phyloP scores from a whole-genome alignment of 2,797 vertebrate species.

The Amazonetta brasiliensis region DNA sequence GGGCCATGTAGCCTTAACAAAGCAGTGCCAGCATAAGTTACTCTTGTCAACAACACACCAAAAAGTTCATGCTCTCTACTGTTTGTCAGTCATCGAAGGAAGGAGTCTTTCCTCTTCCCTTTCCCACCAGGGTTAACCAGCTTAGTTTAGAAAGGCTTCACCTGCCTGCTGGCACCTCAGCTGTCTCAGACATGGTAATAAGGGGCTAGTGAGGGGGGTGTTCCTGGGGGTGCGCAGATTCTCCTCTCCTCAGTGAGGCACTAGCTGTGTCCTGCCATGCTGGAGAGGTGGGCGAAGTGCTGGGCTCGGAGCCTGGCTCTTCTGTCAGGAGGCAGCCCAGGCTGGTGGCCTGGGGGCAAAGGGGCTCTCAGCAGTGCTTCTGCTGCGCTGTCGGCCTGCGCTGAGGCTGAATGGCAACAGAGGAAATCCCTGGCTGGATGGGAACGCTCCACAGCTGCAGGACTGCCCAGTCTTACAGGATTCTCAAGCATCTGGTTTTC shows the following conservation, averaged over 20 bases:
- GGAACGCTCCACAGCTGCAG: accelerated
- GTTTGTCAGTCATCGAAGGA: not conserved
- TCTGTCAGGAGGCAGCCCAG: no score
- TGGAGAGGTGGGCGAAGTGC: not conserved
- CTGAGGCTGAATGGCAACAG: not conserved
- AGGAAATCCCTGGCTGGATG: not conserved
- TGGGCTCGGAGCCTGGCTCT: not conserved
- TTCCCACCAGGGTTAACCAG: not conserved
- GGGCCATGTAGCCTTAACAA: accelerated
- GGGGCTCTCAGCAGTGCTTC: accelerated
- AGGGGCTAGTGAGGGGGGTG: not conserved
- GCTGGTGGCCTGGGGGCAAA: not conserved
- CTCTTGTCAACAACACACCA: not conserved
- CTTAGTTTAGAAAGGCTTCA: not conserved
- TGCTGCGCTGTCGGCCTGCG: not conserved
- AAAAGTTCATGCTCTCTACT: not conserved
- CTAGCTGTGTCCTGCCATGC: not conserved
- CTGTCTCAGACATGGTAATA: not conserved
- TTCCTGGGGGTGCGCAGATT: not conserved
- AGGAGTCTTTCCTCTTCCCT: not conserved
- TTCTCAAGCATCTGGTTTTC: not conserved
- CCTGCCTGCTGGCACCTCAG: not conserved
- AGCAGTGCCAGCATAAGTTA: not conserved
- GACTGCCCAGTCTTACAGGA: accelerated
- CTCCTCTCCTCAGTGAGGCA: not conserved